Evolutionary conservation across 2,888 invertebrate genomes (phyloP).

Genomic region (Darwinula stevensoni): DNA sequence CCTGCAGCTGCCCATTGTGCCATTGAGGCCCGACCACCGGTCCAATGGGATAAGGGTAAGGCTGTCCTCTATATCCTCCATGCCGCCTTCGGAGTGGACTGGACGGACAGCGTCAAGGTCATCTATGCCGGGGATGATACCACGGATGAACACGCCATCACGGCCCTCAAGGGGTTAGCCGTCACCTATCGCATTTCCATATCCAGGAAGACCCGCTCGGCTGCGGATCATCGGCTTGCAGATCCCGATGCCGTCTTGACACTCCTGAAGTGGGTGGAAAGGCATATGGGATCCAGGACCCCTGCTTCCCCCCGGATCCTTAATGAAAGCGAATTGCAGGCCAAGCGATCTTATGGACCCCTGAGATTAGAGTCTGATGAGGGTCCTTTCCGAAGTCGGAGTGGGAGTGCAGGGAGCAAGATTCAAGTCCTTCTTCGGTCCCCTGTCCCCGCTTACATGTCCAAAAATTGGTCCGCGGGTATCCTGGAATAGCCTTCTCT

Average conservation of each 20-base stretch:
- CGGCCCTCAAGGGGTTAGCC: slow-evolving; percentile 20
- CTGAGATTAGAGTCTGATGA: background rate
- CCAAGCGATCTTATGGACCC: background rate
- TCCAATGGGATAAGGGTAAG: slow-evolving; percentile 67
- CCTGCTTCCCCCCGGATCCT: background rate
- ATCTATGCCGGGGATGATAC: slow-evolving; percentile 18
- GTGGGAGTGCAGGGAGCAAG: background rate
- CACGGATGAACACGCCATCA: slow-evolving; percentile 16
- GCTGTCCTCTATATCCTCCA: slow-evolving; percentile 67
- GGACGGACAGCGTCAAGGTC: slow-evolving; percentile 25
- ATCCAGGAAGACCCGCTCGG: slow-evolving; percentile 51
- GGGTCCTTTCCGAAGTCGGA: background rate
- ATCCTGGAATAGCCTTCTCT: no score
- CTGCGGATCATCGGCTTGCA: slow-evolving; percentile 55
- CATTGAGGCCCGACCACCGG: slow-evolving; percentile 65
- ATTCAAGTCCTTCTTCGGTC: background rate
- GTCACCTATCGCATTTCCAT: slow-evolving; percentile 66
- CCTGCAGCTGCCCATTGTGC: slow-evolving; percentile 33
- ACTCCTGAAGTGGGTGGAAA: slow-evolving; percentile 26
- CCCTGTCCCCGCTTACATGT: background rate
- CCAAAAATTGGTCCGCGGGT: slow-evolving; percentile 2
- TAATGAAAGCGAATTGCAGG: background rate
- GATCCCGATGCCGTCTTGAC: slow-evolving; percentile 66
- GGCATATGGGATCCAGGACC: slow-evolving; percentile 12
- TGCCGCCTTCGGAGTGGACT: slow-evolving; percentile 34